Base-by-base conservation (phyloP, 92 coral and sea anemone species). In the Metridium senile region DNA sequence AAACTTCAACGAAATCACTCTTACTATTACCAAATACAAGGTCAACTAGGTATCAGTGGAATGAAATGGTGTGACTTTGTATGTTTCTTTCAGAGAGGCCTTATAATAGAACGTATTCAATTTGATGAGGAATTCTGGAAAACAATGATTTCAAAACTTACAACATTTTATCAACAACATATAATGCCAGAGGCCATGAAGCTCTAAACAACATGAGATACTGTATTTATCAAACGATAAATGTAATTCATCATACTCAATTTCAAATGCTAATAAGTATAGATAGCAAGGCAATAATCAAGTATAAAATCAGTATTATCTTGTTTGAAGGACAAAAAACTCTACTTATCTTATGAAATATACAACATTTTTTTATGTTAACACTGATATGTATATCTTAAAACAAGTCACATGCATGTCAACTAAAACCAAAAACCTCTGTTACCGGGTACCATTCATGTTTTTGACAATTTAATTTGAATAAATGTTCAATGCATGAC, bases 21-120 rank as follows among this genome's bases (percentile, higher is more conserved):
- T 43, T 81, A 86, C 74, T 85, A 81, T 49, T 81, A 74, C 23
- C 90, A 81, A 61, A 56, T 86, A 30, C 90, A 86, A 74, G 87
- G 88, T 62, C 91, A 82, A 58, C 47, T 87, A 34, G 91, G 91
- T 26, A 65, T 82, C 32, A 19, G 71, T 27, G 91, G 91, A 26
- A 63, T 78, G 64, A 74, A 78, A 64, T 82, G 91, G 87, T 87
- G 91, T 82, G 85, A 82, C 75, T 87, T 66, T 78, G 82, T 87
- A 1, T 47, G 65, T 21, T 83, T 61, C 43, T 58, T 65, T 20
- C 47, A 68, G 33, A 70, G 76, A 77, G 91, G 87, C 28, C 80
- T 86, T 43, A 72, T 82, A 29, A 58, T 82, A 70, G 66, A 82
- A 64, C 79, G 81, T 1, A 76, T 87, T 45, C 57, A 52, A 33